Percentiles rank a stretch among this genome's conserved stretches.
These are phyloP conservation scores for Dexiosoma caninum DNA, from an alignment of 2,888 invertebrate genomes.

Conservation along the genomic window DNA sequence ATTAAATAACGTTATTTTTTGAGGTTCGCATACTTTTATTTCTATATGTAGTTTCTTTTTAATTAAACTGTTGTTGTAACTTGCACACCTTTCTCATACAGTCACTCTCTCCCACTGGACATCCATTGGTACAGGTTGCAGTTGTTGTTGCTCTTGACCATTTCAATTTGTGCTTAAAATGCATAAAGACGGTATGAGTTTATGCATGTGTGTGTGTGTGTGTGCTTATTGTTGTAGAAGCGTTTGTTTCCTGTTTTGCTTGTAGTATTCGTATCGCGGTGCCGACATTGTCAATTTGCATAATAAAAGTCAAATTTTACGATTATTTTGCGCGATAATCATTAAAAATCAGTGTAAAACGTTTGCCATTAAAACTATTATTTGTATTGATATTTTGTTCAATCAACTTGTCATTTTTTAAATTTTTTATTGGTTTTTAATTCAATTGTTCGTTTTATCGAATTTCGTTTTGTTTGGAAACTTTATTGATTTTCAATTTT, in stretches of 20 bases:
- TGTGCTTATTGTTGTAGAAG: too few species aligned
- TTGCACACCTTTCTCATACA: conserved; percentile 15
- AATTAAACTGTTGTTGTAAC: conserved; percentile 21
- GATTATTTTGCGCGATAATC: conserved; percentile 70
- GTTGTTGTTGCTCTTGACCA: background rate
- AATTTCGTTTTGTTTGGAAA: conserved; percentile 22
- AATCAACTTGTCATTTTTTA: conserved; percentile 64
- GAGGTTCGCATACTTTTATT: background rate
- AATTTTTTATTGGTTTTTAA: conserved; percentile 67
- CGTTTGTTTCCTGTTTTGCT: background rate
- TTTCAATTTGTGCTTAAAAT: conserved; percentile 42
- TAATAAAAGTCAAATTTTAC: conserved; percentile 68
- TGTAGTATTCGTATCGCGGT: conserved; percentile 23
- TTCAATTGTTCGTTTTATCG: conserved; percentile 53
- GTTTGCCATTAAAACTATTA: conserved; percentile 68
- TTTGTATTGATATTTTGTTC: conserved; percentile 67
- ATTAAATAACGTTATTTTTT: background rate
- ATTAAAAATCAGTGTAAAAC: conserved; percentile 68
- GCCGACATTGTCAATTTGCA: conserved; percentile 54
- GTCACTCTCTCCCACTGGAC: background rate
- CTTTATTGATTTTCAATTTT: conserved; percentile 40
- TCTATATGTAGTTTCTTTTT: background rate
- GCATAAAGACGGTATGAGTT: background rate
- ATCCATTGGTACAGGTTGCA: background rate
- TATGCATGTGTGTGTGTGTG: background rate